A percentile compares a stretch with the other conserved stretches of the same genome.
These are phyloP conservation scores for Napeogenes sylphis DNA, from an alignment of 2,888 invertebrate genomes.

Conservation along the genomic window DNA sequence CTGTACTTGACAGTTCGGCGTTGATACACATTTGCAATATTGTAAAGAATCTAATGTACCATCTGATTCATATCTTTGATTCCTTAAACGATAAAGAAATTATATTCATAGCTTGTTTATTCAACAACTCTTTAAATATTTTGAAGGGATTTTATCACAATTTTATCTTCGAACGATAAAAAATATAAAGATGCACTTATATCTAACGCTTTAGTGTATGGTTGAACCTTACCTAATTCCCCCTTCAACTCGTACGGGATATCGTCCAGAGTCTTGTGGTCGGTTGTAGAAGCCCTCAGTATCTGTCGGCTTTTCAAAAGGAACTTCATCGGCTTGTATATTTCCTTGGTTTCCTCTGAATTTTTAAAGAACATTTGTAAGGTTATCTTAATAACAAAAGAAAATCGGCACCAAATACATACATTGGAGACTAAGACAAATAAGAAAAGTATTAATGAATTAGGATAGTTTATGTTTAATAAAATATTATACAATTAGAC, in stretches of 20 bases:
- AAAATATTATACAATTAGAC: not conserved
- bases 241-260: conserved; percentile 48
- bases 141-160: no score
- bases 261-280: conserved; percentile 49
- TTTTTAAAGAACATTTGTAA: no score
- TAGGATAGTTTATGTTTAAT: no score
- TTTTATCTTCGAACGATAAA: no score
- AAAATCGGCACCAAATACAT: no score
- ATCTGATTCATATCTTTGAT: conserved; percentile 35
- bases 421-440: no score
- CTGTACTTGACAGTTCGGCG: conserved; percentile 48
- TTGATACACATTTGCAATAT: conserved; percentile 58
- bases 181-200: no score
- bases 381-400: not conserved
- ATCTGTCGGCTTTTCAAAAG: conserved; percentile 49
- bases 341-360: conserved; percentile 21
- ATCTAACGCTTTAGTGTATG: no score
- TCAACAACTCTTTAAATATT: not conserved
- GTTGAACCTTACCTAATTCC: not conserved
- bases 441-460: no score
- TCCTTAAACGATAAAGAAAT: conserved; percentile 12
- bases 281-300: conserved; percentile 65
- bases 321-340: conserved; percentile 47
- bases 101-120: not conserved
- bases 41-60: conserved; percentile 56